These are phyloP conservation scores for Mesoligia furuncula DNA, from an alignment of 2,888 invertebrate species.

Conservation along the genomic window DNA sequence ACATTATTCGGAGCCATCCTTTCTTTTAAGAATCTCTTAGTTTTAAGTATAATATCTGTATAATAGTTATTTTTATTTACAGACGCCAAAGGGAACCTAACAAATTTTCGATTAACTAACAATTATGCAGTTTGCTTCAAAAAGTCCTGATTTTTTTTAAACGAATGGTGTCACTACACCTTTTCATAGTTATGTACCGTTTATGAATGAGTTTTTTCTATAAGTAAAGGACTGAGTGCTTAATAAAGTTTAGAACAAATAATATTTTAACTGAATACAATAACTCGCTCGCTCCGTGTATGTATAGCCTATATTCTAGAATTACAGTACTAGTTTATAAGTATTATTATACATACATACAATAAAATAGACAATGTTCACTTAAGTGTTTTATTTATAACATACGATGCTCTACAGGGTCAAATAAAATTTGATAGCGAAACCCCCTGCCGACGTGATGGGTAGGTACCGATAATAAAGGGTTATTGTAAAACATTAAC, in stretches of 20 bases:
- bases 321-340: constrained; percentile 78
- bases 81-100: constrained; percentile 62
- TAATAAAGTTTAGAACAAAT: constrained; percentile 65
- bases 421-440: too few relatives aligned
- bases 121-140: background rate
- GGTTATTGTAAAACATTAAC: too few relatives aligned
- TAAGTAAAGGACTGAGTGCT: constrained; percentile 81
- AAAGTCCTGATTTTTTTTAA: constrained; percentile 16
- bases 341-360: constrained; percentile 86
- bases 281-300: constrained; percentile 71
- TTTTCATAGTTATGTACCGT: constrained; percentile 13
- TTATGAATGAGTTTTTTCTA: constrained; percentile 47
- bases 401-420: background rate
- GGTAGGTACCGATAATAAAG: background rate
- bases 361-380: constrained; percentile 90
- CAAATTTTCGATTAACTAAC: constrained; percentile 37
- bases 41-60: constrained; percentile 52
- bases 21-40: constrained; percentile 43
- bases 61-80: constrained; percentile 49
- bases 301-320: constrained; percentile 78
- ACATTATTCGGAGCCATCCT: constrained; percentile 49
- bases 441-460: too few relatives aligned
- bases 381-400: constrained; percentile 76
- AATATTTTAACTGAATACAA: constrained; percentile 66
- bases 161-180: constrained; percentile 23